A percentile compares a stretch with the other conserved stretches of the same genome.
Conservation (phyloP, 2,113 vertebrate genomes). For the Notothenia rossii region DNA sequence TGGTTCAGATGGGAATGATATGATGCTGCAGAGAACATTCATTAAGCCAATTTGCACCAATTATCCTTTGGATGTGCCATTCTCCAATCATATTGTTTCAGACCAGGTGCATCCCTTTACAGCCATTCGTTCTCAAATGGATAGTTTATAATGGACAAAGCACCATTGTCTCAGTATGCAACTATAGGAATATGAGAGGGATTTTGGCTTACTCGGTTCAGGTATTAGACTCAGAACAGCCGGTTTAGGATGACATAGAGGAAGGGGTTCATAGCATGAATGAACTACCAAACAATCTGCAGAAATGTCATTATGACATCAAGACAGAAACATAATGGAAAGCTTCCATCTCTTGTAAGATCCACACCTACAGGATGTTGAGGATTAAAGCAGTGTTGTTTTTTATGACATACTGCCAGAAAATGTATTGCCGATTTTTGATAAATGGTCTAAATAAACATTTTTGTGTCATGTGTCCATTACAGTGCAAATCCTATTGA, state of each 20-base stretch:
- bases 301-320: neutral
- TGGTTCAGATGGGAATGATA: slow-evolving; percentile 1
- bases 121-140: slow-evolving; percentile 26
- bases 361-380: neutral
- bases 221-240: neutral
- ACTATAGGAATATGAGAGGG: neutral
- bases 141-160: slow-evolving; percentile 17
- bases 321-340: neutral
- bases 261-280: neutral
- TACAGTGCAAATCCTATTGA: neutral
- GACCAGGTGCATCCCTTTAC: slow-evolving; percentile 34
- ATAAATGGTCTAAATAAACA: neutral
- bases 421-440: neutral
- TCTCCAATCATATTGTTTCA: slow-evolving; percentile 20
- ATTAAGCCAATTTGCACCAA: slow-evolving; percentile 32
- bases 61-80: slow-evolving; percentile 22
- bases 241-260: neutral
- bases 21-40: slow-evolving; percentile 21
- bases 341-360: neutral
- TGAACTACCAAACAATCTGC: neutral
- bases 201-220: neutral
- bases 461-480: neutral
- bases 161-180: slow-evolving; percentile 23
- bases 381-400: neutral
- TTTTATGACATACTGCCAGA: slow-evolving; percentile 1